These are phyloP conservation scores for Machaerirhynchus nigripectus DNA, from an alignment of 2,113 vertebrate genomes.

Conservation along the genomic window DNA sequence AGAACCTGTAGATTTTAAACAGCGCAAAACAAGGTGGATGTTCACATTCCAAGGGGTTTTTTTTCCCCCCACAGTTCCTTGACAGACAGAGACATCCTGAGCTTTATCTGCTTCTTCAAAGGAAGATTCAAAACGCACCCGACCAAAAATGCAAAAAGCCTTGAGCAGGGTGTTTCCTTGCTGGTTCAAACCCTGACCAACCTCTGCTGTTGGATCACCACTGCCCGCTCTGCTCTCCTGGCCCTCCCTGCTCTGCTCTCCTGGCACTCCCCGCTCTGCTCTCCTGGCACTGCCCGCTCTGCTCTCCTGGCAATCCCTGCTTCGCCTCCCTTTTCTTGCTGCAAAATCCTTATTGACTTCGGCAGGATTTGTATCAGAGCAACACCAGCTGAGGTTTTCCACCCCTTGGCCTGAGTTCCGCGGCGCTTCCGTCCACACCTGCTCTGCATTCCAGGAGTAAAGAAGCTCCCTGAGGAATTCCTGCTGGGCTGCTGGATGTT, in stretches of 20 bases:
- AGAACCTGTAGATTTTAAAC: not conserved
- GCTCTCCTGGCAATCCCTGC: not conserved
- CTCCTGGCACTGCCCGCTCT: not conserved
- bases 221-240: not conserved
- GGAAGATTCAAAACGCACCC: not conserved
- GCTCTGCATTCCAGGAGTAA: accelerated
- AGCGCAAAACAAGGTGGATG: not conserved
- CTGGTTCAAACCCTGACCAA: not conserved
- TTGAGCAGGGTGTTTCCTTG: not conserved
- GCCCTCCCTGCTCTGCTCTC: not conserved
- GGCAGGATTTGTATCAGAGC: not conserved
- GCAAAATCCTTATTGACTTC: not conserved
- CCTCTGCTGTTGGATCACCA: not conserved
- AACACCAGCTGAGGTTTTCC: not conserved
- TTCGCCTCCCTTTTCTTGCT: not conserved
- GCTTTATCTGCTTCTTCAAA: not conserved
- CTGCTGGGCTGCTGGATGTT: not conserved
- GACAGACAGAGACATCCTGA: not conserved
- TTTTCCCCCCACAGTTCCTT: accelerated
- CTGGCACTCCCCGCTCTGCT: not conserved
- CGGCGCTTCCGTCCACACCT: not conserved
- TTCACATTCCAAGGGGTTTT: not conserved
- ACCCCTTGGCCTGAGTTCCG: not conserved
- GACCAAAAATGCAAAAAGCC: not conserved
- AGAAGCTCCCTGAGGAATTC: not conserved